Evolutionary conservation across 2,888 invertebrate genomes (phyloP).

Genomic region (Tuberolachnus salignus): DNA sequence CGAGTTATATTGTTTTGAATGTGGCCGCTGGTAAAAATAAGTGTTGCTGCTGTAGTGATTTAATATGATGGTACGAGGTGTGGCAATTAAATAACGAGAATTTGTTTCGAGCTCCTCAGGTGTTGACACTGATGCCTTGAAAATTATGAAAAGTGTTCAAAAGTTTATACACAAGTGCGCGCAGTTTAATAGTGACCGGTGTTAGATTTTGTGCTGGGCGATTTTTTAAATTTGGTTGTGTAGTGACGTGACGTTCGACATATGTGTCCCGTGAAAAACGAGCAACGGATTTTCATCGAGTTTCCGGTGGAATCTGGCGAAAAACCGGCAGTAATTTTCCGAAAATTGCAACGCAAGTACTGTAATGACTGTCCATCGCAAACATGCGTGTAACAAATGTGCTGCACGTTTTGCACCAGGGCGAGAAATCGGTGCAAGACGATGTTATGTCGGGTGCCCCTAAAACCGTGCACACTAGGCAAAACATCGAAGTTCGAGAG

Average conservation of each 20-base stretch:
- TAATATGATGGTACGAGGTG: too few species aligned
- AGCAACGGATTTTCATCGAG: too few species aligned
- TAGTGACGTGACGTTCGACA: neutral
- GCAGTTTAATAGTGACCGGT: slow-evolving; percentile 1
- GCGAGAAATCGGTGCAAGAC: slow-evolving; percentile 24
- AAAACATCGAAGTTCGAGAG: slow-evolving; percentile 28
- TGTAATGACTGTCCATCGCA: too few species aligned
- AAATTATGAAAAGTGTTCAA: neutral
- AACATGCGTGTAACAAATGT: neutral
- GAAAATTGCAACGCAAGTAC: too few species aligned
- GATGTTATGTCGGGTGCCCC: slow-evolving; percentile 17
- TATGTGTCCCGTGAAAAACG: too few species aligned
- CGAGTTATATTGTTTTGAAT: too few species aligned
- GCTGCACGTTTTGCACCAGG: slow-evolving; percentile 29
- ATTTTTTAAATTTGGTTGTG: slow-evolving; percentile 19
- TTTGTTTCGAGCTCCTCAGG: neutral
- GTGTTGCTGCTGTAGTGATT: too few species aligned
- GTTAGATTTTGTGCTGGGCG: slow-evolving; percentile 4
- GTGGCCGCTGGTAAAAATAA: too few species aligned
- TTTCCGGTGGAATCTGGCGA: too few species aligned
- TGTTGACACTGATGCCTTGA: neutral
- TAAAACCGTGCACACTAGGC: neutral
- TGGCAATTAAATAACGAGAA: neutral
- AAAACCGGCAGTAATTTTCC: too few species aligned
- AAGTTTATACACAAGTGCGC: neutral